Base-by-base conservation (phyloP, 2,888 invertebrate species). In the Dasypogon diadema region DNA sequence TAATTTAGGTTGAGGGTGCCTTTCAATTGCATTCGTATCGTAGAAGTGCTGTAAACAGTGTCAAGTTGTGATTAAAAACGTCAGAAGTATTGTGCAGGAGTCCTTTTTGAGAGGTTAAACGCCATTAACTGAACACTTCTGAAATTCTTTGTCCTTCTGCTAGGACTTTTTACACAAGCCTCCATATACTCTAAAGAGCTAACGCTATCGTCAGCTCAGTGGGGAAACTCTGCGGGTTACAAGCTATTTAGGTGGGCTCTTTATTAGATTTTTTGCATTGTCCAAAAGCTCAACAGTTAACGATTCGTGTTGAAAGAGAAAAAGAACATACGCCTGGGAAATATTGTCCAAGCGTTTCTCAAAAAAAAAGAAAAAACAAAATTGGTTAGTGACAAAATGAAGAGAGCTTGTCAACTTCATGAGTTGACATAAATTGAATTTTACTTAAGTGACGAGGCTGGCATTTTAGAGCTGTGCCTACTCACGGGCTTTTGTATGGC, bases 371-470 rank as follows among this genome's bases (percentile, higher is more conserved):
- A 30, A 30, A 30, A 30, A 30, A 30, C 5, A 30, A 6, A 1
- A 34, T 70, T 70, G 30, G 18, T 18, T 54, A 14, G 34, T 70
- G 70, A 51, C 54, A 70, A 70, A 70, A 70, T 51, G 70, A 54
- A 30, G 70, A 70, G 70, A 54, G 34, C 51, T 70, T 70, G 70
- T 54, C 54, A 70, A 34, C 54, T 54, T 30, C 56, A 55, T 65
- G 56, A 75, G 46, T 75, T 68, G 75, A 75, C 68, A 68, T 24
- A 75, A 75, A 68, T 75, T 75, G 65, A 75, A 75, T 75, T 75
- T 75, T 21, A 30, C 55, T 42, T 16, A 68, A 56, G 68, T 68
- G 75, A 75, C 37, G 55, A 42, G 48, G 14, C 16, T 46, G 46
- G 54, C 55, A 68, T 22, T 54, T 34, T 34, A n/a, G 65, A 65